phyloP scores from a whole-genome alignment of 1,140 invertebrate species.

The Brachionus rubens region DNA sequence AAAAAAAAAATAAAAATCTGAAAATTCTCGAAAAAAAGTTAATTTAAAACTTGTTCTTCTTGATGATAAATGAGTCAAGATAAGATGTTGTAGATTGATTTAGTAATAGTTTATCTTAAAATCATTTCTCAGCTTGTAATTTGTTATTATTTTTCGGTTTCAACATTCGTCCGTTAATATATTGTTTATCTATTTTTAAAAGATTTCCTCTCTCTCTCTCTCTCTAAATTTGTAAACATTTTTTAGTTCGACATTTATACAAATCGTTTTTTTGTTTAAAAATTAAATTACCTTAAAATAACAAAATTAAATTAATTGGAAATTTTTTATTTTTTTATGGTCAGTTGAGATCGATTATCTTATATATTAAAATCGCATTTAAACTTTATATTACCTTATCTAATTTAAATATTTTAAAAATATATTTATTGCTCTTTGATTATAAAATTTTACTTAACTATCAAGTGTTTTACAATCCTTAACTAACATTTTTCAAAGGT shows the following conservation, averaged over 20 bases:
- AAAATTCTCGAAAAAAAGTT: background rate
- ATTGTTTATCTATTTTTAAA: slow-evolving; percentile 13
- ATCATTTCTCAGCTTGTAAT: slow-evolving; percentile 28
- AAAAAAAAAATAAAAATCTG: background rate
- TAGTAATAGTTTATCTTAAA: slow-evolving; percentile 1
- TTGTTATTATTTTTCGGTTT: too few species aligned
- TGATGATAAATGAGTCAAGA: slow-evolving; percentile 29
- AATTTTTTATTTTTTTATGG: slow-evolving; percentile 31
- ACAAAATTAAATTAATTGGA: slow-evolving; percentile 26
- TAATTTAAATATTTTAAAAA: too few species aligned
- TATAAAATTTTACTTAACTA: slow-evolving; percentile 1
- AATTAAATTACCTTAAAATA: slow-evolving; percentile 24
- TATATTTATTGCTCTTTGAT: slow-evolving; percentile 24
- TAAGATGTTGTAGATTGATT: background rate
- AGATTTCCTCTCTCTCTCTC: background rate
- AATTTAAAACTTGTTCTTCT: slow-evolving; percentile 33
- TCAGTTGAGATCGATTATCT: slow-evolving; percentile 35
- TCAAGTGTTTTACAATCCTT: slow-evolving; percentile 16
- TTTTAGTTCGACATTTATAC: too few species aligned
- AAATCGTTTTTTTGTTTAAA: slow-evolving; percentile 12
- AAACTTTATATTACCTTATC: slow-evolving; percentile 13
- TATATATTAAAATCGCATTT: too few species aligned
- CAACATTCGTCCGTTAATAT: slow-evolving; percentile 20
- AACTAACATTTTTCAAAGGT: background rate
- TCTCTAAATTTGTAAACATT: too few species aligned